Evolutionary conservation across 2,113 vertebrate genomes (phyloP), one percentile per base, ranked within the genome.

Genomic region (Mungos mungo): DNA sequence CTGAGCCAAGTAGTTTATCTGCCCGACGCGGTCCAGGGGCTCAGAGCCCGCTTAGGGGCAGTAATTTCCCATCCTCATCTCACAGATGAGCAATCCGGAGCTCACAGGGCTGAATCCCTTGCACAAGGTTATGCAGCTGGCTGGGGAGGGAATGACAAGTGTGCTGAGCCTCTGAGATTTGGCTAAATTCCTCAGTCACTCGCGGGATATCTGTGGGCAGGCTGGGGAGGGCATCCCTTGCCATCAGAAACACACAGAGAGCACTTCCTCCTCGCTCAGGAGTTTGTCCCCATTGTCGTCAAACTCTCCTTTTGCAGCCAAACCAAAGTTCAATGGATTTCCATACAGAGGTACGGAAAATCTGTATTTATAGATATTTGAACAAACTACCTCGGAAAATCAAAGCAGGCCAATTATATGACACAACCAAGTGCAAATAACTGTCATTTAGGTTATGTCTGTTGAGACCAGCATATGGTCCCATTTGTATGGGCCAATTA

Each of bases 31-130:
- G 38, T 31, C n/a, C 7, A 18, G 23, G 41, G 41, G 19, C 3
- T 45, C 68, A 54, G 45, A 85, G 65, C 5, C 60, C 2, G 0
- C 72, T 29, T 1, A 2, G 65, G 29, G 0, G 0, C 2, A 29
- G 35, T 68, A 25, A 27, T 33, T 19, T 41, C 31, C 18, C 12
- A 9, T 11, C 41, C 63, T 41, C 11, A 15, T 69, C 15, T 57
- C 66, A 66, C 66, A 52, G 72, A 86, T 10, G 60, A 96, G 23
- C 77, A 92, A 29, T 57, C 74, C 11, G 54, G 89, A 65, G 47
- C 63, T 29, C 27, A 33, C 0, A 10, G 27, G 10, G 19, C 31
- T 45, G 29, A 63, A n/a, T 86, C 33, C 38, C 76, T 69, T 66
- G 21, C 27, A 81, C 77, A 54, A 27, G n/a, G 54, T 63, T 15